Conservation (phyloP, 1,140 invertebrate species). For the Coelopa frigida region DNA sequence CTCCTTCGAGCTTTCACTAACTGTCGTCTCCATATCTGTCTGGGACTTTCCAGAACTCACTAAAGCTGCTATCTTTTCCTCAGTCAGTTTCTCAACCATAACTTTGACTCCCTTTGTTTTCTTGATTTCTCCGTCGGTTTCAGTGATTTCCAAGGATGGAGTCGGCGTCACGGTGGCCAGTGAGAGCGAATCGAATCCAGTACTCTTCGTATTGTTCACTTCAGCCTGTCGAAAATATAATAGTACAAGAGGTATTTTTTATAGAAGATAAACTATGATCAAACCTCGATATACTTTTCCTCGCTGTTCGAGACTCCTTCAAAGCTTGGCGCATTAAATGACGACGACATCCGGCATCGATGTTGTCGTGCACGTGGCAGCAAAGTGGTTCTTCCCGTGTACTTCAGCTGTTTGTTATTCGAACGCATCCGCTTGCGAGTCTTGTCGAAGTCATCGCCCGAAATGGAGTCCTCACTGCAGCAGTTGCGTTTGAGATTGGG, state of each 20-base stretch:
- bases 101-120: not conserved
- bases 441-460: constrained; percentile 11
- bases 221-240: not conserved
- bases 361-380: constrained; percentile 8
- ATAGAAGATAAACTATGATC: not conserved
- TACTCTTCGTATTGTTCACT: not conserved
- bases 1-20: too few relatives aligned
- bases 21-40: too few relatives aligned
- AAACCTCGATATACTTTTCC: not conserved
- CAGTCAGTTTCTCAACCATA: constrained; percentile 5
- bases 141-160: constrained; percentile 2
- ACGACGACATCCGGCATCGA: not conserved
- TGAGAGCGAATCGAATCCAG: not conserved
- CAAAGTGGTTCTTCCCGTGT: not conserved
- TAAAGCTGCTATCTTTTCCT: too few relatives aligned
- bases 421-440: constrained; percentile 13
- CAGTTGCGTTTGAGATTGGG: constrained; percentile 4
- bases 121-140: constrained; percentile 2
- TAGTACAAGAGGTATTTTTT: not conserved
- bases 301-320: too few relatives aligned
- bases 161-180: constrained; percentile 5
- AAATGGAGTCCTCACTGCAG: constrained; percentile 15
- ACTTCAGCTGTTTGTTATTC: constrained; percentile 8
- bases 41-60: too few relatives aligned
- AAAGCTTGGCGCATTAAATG: too few relatives aligned